Percentiles rank a stretch among this genome's conserved stretches.
Conservation (phyloP, 1,140 invertebrate species). For the Oncopeltus fasciatus region DNA sequence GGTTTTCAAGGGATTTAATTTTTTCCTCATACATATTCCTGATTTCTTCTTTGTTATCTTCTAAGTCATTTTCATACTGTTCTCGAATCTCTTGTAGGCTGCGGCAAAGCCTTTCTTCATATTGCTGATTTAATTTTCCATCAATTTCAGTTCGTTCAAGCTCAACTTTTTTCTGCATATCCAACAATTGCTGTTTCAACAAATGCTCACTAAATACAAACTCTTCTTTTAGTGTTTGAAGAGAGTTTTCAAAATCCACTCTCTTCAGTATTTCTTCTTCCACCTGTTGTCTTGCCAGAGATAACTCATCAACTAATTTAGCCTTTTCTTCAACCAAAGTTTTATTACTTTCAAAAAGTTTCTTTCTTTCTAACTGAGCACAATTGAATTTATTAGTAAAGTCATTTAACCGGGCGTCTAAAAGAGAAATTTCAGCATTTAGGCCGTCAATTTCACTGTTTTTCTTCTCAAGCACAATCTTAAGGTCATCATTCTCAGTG, state of each 20-base stretch:
- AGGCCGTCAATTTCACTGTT: slow-evolving; percentile 45
- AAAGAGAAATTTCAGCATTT: slow-evolving; percentile 33
- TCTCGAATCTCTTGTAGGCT: slow-evolving; percentile 81
- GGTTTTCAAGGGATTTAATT: slow-evolving; percentile 26
- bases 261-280: slow-evolving; percentile 83
- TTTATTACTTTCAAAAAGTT: slow-evolving; percentile 56
- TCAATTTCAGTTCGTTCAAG: slow-evolving; percentile 63
- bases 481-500: slow-evolving; percentile 72
- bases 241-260: slow-evolving; percentile 83
- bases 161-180: slow-evolving; percentile 63
- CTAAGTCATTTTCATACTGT: slow-evolving; percentile 83
- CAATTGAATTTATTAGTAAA: slow-evolving; percentile 62
- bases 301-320: slow-evolving; percentile 55
- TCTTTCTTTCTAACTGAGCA: slow-evolving; percentile 62
- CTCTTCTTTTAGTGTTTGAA: slow-evolving; percentile 83
- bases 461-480: slow-evolving; percentile 62
- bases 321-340: slow-evolving; percentile 63
- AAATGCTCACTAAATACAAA: slow-evolving; percentile 76
- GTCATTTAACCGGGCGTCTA: slow-evolving; percentile 57
- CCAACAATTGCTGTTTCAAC: slow-evolving; percentile 70
- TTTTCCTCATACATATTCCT: slow-evolving; percentile 75
- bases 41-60: slow-evolving; percentile 72
- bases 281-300: slow-evolving; percentile 63
- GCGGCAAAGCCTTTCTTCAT: slow-evolving; percentile 82
- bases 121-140: slow-evolving; percentile 75